These are phyloP conservation scores for Frieseomelitta varia DNA, from an alignment of 1,140 invertebrate genomes.

Conservation along the genomic window DNA sequence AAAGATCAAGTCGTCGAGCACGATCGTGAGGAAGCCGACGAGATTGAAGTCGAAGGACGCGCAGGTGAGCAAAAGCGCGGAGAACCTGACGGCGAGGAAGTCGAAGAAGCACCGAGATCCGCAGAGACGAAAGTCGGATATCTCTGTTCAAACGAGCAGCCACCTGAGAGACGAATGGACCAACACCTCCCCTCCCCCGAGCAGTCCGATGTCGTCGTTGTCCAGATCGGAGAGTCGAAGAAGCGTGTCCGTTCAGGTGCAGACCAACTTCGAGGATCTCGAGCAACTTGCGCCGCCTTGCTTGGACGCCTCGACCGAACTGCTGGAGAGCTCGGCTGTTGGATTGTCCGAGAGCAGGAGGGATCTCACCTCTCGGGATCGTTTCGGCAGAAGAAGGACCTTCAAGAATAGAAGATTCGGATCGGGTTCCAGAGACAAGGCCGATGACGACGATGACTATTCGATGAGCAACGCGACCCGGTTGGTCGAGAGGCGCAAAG, in stretches of 20 bases:
- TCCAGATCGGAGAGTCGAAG: conserved; percentile 71
- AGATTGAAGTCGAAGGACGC: conserved; percentile 72
- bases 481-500: conserved; percentile 26
- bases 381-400: conserved; percentile 41
- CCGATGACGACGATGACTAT: neutral
- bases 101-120: conserved; percentile 73
- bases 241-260: conserved; percentile 77
- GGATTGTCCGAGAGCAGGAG: conserved; percentile 62
- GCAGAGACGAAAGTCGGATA: conserved; percentile 77
- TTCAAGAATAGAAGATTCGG: conserved; percentile 58
- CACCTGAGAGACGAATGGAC: conserved; percentile 74
- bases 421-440: conserved; percentile 47
- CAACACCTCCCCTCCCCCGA: conserved; percentile 75
- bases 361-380: conserved; percentile 47
- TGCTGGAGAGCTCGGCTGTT: conserved; percentile 33
- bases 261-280: conserved; percentile 76
- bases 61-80: conserved; percentile 75
- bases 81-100: conserved; percentile 66
- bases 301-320: conserved; percentile 20
- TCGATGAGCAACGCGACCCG: conserved; percentile 25
- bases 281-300: neutral
- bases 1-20: conserved; percentile 26
- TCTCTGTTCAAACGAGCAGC: conserved; percentile 72
- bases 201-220: conserved; percentile 59
- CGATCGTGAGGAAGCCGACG: conserved; percentile 71